These are phyloP conservation scores for Prorops nasuta DNA, from an alignment of 1,140 invertebrate genomes.

Conservation along the genomic window DNA sequence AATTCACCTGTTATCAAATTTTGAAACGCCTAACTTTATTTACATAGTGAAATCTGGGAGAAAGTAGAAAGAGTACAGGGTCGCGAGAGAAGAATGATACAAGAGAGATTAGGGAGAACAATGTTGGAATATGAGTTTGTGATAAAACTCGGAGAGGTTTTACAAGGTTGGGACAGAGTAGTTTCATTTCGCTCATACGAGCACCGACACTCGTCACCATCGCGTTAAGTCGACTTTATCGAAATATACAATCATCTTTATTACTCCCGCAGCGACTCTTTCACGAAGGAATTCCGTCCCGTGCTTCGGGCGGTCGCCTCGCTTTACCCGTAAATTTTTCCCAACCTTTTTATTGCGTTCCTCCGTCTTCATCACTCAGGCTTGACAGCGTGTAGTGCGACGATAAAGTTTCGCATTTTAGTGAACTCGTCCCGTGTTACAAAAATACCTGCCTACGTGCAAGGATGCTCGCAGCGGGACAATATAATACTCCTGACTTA, in stretches of 20 bases:
- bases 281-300: constrained; percentile 3
- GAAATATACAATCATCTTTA: constrained; percentile 23
- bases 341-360: constrained; percentile 11
- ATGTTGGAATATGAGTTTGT: too few relatives aligned
- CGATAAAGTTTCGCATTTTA: constrained; percentile 12
- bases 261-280: constrained; percentile 11
- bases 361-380: constrained; percentile 15
- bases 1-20: too few relatives aligned
- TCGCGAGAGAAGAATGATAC: neutral
- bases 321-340: constrained; percentile 10
- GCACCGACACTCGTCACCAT: constrained; percentile 17
- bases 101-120: too few relatives aligned
- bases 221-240: constrained; percentile 20
- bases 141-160: too few relatives aligned
- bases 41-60: too few relatives aligned
- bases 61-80: too few relatives aligned
- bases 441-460: neutral
- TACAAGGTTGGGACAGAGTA: too few relatives aligned
- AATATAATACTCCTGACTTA: too few relatives aligned
- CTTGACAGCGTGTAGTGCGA: constrained; percentile 10
- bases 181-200: too few relatives aligned
- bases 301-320: neutral
- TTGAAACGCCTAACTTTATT: too few relatives aligned
- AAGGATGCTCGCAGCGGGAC: too few relatives aligned
- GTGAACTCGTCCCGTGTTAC: neutral